These are phyloP conservation scores for Oryctes rhinoceros DNA, from an alignment of 1,140 invertebrate genomes.

Conservation along the genomic window DNA sequence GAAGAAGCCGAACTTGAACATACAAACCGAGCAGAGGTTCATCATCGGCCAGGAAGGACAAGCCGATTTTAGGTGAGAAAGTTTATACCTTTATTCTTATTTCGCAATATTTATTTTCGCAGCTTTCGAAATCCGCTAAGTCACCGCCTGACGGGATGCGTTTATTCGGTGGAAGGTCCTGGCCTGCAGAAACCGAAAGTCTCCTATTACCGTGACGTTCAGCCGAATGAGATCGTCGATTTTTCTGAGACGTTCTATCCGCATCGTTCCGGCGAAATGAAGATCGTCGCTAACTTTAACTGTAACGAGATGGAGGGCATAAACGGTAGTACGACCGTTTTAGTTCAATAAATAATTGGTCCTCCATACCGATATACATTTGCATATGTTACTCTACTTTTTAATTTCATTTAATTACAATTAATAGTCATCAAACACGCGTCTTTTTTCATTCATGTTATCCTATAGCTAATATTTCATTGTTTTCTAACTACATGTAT, in stretches of 20 bases:
- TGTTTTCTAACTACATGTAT: too few relatives aligned
- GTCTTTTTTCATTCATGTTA: too few relatives aligned
- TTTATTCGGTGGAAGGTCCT: slow-evolving; percentile 73
- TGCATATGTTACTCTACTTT: not conserved
- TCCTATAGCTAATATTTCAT: too few relatives aligned
- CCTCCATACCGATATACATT: slow-evolving; percentile 44
- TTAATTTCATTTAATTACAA: too few relatives aligned
- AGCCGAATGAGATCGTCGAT: slow-evolving; percentile 66
- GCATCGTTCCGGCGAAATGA: slow-evolving; percentile 65
- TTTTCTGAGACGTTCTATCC: slow-evolving; percentile 68
- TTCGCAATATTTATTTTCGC: not conserved
- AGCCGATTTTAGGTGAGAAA: slow-evolving; percentile 61
- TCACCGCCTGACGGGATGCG: slow-evolving; percentile 68
- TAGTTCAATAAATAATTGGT: slow-evolving; percentile 32
- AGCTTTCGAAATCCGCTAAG: slow-evolving; percentile 75
- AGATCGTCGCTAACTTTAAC: slow-evolving; percentile 70
- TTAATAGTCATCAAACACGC: too few relatives aligned
- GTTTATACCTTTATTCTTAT: too few relatives aligned
- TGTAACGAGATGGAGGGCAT: slow-evolving; percentile 71
- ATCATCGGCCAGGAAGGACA: slow-evolving; percentile 52
- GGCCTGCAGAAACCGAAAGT: slow-evolving; percentile 70
- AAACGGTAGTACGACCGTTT: slow-evolving; percentile 62
- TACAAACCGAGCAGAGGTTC: slow-evolving; percentile 60
- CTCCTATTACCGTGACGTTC: slow-evolving; percentile 67
- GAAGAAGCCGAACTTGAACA: slow-evolving; percentile 68